phyloP scores from a whole-genome alignment of 1,140 invertebrate genomes.

The Portunus trituberculatus region DNA sequence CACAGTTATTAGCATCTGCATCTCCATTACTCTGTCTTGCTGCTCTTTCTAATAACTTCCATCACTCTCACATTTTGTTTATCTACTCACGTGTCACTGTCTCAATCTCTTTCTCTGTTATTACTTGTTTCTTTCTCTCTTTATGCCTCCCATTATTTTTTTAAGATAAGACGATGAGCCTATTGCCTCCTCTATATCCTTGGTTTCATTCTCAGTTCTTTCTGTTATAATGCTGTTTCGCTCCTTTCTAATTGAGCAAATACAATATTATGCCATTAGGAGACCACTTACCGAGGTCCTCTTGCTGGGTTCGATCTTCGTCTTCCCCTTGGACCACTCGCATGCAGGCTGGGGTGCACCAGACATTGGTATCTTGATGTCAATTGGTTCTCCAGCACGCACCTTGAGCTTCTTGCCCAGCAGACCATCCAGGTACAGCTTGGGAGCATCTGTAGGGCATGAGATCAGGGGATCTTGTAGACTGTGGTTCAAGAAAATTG shows the following conservation, averaged over 20 bases:
- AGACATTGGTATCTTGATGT: conserved; percentile 94
- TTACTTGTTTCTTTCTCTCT: not conserved
- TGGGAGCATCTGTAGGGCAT: conserved; percentile 90
- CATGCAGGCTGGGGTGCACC: conserved; percentile 96
- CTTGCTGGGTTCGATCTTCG: conserved; percentile 84
- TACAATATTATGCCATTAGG: not conserved
- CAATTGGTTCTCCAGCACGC: conserved; percentile 97
- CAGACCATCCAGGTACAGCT: conserved; percentile 93
- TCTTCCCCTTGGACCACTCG: conserved; percentile 92
- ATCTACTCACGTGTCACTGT: not conserved
- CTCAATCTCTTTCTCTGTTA: not conserved
- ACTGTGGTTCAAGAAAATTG: no score
- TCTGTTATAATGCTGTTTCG: no score
- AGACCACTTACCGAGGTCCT: conserved; percentile 72
- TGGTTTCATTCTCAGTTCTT: no score
- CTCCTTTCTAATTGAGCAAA: no score
- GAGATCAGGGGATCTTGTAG: not conserved
- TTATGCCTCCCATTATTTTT: no score
- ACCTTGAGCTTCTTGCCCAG: conserved; percentile 97
- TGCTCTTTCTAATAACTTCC: not conserved
- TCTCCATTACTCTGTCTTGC: not conserved
- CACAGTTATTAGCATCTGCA: not conserved
- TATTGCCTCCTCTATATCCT: no score
- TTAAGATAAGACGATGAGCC: no score
- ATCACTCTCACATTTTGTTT: no score